Evolutionary conservation across 2,797 vertebrate genomes (phyloP).

Genomic region (Microctenopoma steveboyesi): DNA sequence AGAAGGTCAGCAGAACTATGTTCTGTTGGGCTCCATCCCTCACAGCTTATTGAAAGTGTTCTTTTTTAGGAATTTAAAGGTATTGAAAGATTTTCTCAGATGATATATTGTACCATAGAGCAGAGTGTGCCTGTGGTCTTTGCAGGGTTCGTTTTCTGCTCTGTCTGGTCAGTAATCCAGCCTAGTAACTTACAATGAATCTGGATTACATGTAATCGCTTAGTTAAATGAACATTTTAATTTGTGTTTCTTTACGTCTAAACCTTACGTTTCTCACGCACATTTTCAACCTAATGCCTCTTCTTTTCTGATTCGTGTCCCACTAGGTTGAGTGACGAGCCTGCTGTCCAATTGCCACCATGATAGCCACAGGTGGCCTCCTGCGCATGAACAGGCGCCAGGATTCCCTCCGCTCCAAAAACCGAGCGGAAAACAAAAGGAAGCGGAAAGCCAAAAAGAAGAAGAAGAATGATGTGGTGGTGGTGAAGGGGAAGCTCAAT

Average conservation of each 20-base stretch:
- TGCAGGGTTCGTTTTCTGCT: neutral
- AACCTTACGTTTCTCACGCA: conserved; percentile 16
- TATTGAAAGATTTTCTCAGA: neutral
- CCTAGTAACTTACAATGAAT: conserved; percentile 29
- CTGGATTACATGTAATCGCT: conserved; percentile 61
- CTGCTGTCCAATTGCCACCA: conserved; percentile 76
- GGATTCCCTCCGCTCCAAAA: conserved; percentile 91
- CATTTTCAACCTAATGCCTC: conserved; percentile 5
- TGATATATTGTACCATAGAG: too few relatives aligned
- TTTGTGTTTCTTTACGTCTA: conserved; percentile 2
- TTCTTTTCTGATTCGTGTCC: conserved; percentile 25
- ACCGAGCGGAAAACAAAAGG: conserved; percentile 89
- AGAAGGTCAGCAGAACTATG: neutral
- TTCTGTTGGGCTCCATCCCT: neutral
- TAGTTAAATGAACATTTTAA: conserved; percentile 18
- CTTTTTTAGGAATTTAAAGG: neutral
- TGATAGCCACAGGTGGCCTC: conserved; percentile 98
- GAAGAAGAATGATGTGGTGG: conserved; percentile 96
- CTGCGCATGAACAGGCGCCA: conserved; percentile 97
- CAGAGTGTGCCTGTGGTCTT: neutral
- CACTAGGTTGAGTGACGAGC: conserved; percentile 81
- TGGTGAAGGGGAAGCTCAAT: conserved; percentile 96
- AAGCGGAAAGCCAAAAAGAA: conserved; percentile 93
- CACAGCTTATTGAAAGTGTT: too few relatives aligned
- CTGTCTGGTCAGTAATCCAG: conserved; percentile 22